A percentile compares a stretch with the other conserved stretches of the same genome.
phyloP scores from a whole-genome alignment of 2,797 vertebrate genomes.

The Acipenser ruthenus region DNA sequence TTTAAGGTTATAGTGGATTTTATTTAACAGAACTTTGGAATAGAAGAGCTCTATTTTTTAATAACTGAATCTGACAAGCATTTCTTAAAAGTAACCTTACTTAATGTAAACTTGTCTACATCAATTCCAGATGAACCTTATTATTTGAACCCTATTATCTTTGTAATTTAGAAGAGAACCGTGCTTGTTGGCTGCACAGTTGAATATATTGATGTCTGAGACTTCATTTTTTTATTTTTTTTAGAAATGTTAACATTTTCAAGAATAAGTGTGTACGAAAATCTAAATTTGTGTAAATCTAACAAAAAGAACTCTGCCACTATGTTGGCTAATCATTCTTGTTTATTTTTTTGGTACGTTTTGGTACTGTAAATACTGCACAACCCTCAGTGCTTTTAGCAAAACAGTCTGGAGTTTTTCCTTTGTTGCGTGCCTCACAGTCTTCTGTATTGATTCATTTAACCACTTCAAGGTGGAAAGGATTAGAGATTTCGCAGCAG shows the following conservation, averaged over 20 bases:
- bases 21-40: constrained; percentile 26
- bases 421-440: not conserved
- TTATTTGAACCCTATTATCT: not conserved
- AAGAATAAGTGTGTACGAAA: too few species aligned
- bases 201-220: too few species aligned
- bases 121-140: constrained; percentile 7
- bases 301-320: too few species aligned
- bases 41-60: constrained; percentile 25
- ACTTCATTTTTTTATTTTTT: too few species aligned
- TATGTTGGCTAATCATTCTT: too few species aligned
- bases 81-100: not conserved
- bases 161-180: too few species aligned
- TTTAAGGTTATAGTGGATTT: constrained; percentile 13
- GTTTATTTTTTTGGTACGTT: too few species aligned
- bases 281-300: too few species aligned
- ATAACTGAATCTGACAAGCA: constrained; percentile 21
- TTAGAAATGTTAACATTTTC: too few species aligned
- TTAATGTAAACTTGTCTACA: not conserved
- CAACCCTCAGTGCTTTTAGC: not conserved
- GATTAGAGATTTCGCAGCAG: not conserved
- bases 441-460: not conserved
- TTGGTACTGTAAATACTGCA: too few species aligned
- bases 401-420: not conserved
- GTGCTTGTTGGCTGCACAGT: too few species aligned
- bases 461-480: constrained; percentile 4